Evolutionary conservation across 2,888 invertebrate genomes (phyloP).

Genomic region (Dermolepida albohirtum): DNA sequence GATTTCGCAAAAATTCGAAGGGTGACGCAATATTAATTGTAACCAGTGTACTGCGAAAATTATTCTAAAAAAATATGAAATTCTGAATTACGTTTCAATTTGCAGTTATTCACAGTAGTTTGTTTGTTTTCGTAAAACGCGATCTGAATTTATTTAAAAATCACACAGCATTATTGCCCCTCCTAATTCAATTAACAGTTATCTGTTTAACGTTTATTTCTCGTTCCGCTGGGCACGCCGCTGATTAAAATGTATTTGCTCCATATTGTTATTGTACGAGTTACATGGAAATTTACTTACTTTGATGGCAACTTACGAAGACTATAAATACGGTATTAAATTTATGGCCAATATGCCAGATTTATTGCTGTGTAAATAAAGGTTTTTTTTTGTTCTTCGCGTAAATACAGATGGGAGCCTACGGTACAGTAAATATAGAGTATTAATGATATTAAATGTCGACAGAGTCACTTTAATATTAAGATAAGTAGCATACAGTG

Average conservation of each 20-base stretch:
- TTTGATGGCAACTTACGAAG: neutral
- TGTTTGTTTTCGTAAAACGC: slow-evolving; percentile 3
- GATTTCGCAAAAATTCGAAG: no score
- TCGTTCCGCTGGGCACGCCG: neutral
- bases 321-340: neutral
- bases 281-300: slow-evolving; percentile 9
- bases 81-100: neutral
- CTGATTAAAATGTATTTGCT: neutral
- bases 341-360: neutral
- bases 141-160: neutral
- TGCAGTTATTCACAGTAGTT: neutral
- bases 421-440: no score
- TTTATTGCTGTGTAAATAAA: neutral
- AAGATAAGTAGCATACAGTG: no score
- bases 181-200: slow-evolving; percentile 4
- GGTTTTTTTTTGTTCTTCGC: no score
- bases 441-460: no score
- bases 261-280: slow-evolving; percentile 4
- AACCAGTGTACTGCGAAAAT: no score
- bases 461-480: no score
- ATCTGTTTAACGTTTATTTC: slow-evolving; percentile 1
- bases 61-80: no score
- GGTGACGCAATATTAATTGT: no score
- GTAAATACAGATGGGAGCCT: no score
- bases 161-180: neutral